Conservation (phyloP, 2,797 vertebrate species). For the Bradypodion pumilum region DNA sequence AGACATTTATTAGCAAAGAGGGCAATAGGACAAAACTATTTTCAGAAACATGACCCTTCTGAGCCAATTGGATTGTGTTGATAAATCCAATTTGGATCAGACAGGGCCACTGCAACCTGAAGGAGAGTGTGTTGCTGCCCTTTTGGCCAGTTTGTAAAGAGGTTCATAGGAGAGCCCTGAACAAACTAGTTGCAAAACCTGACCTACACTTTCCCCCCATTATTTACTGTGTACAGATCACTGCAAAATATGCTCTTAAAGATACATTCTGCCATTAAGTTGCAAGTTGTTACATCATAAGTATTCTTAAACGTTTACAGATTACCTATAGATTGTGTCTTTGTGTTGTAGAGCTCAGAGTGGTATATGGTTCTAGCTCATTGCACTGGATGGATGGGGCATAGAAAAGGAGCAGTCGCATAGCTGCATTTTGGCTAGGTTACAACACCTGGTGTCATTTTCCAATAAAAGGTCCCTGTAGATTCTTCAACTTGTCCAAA, state of each 20-base stretch:
- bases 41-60: constrained; percentile 54
- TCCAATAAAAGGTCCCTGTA: not conserved
- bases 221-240: fast-evolving
- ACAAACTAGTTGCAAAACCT: too few relatives aligned
- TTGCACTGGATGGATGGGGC: not conserved
- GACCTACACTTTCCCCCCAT: not conserved
- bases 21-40: constrained; percentile 63
- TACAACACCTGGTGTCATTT: not conserved
- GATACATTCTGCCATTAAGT: fast-evolving
- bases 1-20: constrained; percentile 64
- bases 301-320: not conserved
- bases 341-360: not conserved
- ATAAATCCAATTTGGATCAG: constrained; percentile 67
- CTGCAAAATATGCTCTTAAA: not conserved
- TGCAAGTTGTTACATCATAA: not conserved
- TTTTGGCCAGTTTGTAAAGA: fast-evolving
- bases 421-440: not conserved
- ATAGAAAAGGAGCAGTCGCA: not conserved
- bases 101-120: constrained; percentile 46
- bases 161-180: fast-evolving
- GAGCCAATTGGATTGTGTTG: constrained; percentile 58
- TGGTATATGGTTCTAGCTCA: not conserved
- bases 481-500: constrained; percentile 18
- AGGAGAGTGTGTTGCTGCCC: constrained; percentile 54
- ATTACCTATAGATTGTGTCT: not conserved